phyloP scores from a whole-genome alignment of 2,113 vertebrate species.

The Gadus chalcogrammus region DNA sequence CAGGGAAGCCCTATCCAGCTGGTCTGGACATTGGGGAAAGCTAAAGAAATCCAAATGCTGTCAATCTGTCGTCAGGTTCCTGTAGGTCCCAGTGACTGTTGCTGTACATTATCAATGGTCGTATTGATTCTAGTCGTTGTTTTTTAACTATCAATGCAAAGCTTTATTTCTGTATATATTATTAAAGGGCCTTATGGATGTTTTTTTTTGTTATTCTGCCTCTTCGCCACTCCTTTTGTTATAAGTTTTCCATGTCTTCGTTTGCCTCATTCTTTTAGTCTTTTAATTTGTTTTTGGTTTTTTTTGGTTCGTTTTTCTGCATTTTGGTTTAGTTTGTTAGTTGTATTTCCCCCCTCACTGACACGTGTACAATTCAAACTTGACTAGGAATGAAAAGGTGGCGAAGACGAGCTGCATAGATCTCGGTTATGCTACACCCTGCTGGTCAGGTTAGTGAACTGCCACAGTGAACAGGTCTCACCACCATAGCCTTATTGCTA shows the following conservation, averaged over 20 bases:
- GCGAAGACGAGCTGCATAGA: not conserved
- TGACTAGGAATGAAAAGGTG: too few species aligned
- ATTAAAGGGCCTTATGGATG: not conserved
- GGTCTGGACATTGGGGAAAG: slow-evolving; percentile 21
- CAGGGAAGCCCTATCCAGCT: slow-evolving; percentile 15
- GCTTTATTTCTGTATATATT: not conserved
- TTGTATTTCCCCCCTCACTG: too few species aligned
- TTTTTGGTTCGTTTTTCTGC: too few species aligned
- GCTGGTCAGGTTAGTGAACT: slow-evolving; percentile 32
- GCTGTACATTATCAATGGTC: slow-evolving; percentile 19
- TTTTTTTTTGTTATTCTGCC: not conserved
- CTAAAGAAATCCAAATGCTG: slow-evolving; percentile 52
- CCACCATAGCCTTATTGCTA: slow-evolving; percentile 3
- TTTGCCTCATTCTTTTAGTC: not conserved
- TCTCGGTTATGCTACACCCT: slow-evolving; percentile 23
- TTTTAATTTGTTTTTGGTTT: too few species aligned
- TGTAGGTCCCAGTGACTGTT: not conserved
- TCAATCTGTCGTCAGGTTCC: slow-evolving; percentile 26
- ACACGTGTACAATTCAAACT: too few species aligned
- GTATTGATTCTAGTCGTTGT: slow-evolving; percentile 8
- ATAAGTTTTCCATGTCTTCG: not conserved
- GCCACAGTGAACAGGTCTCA: not conserved
- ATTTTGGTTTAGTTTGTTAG: too few species aligned
- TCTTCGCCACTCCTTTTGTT: not conserved
- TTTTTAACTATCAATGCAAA: not conserved